Percentiles rank a stretch among this genome's conserved stretches.
These are phyloP conservation scores for Marasmarcha lunaedactyla DNA, from an alignment of 2,888 invertebrate species.

Conservation along the genomic window DNA sequence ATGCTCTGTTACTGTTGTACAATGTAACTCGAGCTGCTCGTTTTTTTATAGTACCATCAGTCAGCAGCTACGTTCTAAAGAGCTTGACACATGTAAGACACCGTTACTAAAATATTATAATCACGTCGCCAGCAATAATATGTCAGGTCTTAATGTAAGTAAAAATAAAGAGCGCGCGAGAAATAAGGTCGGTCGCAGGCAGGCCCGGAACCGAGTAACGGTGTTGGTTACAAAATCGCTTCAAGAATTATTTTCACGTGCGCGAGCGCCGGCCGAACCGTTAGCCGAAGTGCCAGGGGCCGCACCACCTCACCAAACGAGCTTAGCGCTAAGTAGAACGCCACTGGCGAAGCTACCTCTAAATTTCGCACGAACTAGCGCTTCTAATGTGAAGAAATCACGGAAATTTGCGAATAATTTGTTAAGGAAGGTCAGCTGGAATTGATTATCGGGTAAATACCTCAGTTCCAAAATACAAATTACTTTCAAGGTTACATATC, in stretches of 20 bases:
- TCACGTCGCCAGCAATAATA: conserved; percentile 24
- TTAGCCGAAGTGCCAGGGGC: conserved; percentile 33
- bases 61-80: conserved; percentile 9
- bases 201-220: conserved; percentile 66
- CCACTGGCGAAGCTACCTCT: not conserved
- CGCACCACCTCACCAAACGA: not conserved
- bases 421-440: conserved; percentile 3
- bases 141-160: conserved; percentile 30
- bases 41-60: no score
- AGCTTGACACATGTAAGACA: conserved; percentile 20
- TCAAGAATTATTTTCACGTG: conserved; percentile 70
- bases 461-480: no score
- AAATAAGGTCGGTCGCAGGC: conserved; percentile 63
- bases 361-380: not conserved
- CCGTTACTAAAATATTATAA: conserved; percentile 20
- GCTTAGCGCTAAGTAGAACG: conserved; percentile 1
- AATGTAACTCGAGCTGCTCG: no score
- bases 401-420: not conserved
- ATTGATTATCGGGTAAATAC: no score
- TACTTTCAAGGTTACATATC: no score
- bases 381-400: not conserved
- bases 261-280: conserved; percentile 43
- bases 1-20: no score
- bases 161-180: conserved; percentile 58
- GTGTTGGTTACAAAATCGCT: conserved; percentile 67